Conservation (phyloP, 2,888 invertebrate genomes). For the Platycnemis pennipes region DNA sequence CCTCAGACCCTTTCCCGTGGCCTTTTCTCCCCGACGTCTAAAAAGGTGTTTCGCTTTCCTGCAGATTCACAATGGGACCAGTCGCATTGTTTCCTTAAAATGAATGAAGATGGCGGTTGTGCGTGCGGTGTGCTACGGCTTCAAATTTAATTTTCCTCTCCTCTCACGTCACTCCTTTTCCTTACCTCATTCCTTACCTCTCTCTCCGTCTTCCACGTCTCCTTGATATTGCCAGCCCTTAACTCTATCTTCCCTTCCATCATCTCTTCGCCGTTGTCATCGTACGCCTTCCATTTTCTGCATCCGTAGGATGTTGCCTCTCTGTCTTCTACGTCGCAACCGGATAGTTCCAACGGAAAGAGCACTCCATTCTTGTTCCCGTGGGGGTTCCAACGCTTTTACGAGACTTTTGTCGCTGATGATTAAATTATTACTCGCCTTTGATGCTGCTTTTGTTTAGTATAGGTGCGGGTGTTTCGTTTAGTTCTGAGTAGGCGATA, state of each 20-base stretch:
- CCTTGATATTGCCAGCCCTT: background rate
- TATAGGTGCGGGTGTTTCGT: background rate
- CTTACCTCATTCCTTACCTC: background rate
- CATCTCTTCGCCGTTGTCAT: background rate
- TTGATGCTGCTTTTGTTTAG: background rate
- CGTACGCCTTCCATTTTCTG: background rate
- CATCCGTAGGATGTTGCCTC: background rate
- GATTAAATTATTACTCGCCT: background rate
- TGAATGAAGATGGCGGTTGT: conserved; percentile 36
- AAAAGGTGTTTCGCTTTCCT: background rate
- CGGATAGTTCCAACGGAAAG: background rate
- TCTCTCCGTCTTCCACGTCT: background rate
- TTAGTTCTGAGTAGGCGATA: too few relatives aligned
- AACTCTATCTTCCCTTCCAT: background rate
- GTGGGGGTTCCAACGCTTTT: background rate
- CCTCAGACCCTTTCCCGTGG: background rate
- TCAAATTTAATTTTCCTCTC: background rate
- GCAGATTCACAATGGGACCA: background rate
- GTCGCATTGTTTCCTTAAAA: conserved; percentile 22
- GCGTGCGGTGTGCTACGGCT: background rate
- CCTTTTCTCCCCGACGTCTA: background rate
- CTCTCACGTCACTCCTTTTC: background rate
- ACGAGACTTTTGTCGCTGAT: background rate
- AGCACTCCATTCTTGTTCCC: background rate
- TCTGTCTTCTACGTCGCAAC: background rate